Evolutionary conservation across 2,888 invertebrate species (phyloP), one percentile per base, ranked within the genome.

Genomic region (Nipponacmea schrenckii): DNA sequence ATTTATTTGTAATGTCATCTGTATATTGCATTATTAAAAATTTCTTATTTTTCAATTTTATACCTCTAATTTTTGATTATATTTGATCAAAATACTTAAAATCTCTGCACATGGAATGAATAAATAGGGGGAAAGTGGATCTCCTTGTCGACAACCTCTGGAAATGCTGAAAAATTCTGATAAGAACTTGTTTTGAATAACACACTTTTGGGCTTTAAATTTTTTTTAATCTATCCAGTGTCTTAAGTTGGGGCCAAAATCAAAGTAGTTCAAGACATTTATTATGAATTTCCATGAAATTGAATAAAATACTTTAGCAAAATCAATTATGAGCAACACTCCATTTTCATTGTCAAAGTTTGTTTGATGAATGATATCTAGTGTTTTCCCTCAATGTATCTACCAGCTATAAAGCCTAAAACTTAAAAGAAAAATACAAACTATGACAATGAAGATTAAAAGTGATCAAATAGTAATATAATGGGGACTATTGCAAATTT

Each of bases 1-100:
- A n/a, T n/a, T n/a, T n/a, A n/a, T n/a, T n/a, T n/a, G 68, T 63
- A 7, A 68, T 72, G 44, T 65, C 68, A 72, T 72, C 72, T 24
- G 72, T 65, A 64, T 50, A 68, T 68, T 72, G 72, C 17, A 50
- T 15, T 68, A 65, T 15, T 39, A 48, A 64, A 27, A 64, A 68
- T 46, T 68, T 65, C n/a, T 64, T 39, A 68, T 68, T 64, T n/a
- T 68, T 64, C n/a, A 68, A 50, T 48, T 39, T 64, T 10, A 72
- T 68, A 15, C 72, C 68, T 64, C 44, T 46, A 50, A 72, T 72
- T 15, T 50, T n/a, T 39, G 26, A 26, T 67, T 67, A 50, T 67
- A 67, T 44, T 20, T 63, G 17, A 64, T 17, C 46, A 46, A 15
- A 15, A 46, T 46, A 46, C 46, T 46, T 17, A 46, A 15, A 15